phyloP scores from a whole-genome alignment of 2,888 invertebrate species.

The Brachyptera risi region DNA sequence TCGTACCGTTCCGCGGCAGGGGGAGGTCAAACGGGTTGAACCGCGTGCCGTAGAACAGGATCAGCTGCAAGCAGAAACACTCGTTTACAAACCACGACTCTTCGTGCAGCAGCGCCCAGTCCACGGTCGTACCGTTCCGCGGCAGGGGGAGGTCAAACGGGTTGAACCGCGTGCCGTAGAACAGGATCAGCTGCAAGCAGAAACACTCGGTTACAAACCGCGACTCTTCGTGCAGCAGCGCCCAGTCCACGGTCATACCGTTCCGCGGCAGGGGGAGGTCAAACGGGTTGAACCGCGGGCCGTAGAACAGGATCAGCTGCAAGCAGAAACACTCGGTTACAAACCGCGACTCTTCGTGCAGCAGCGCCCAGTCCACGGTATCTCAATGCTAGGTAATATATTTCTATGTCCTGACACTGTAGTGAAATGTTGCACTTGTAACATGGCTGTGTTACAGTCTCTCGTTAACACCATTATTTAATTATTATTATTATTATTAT shows the following conservation, averaged over 20 bases:
- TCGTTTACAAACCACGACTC: too few relatives aligned
- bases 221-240: conserved; percentile 81
- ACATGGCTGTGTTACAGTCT: too few relatives aligned
- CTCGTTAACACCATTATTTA: too few relatives aligned
- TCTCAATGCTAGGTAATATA: too few relatives aligned
- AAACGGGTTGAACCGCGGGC: conserved; percentile 58
- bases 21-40: conserved; percentile 64
- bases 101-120: conserved; percentile 80
- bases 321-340: too few relatives aligned
- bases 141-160: conserved; percentile 65
- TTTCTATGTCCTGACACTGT: too few relatives aligned
- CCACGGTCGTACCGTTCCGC: conserved; percentile 47
- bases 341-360: conserved; percentile 90
- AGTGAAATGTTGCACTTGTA: too few relatives aligned
- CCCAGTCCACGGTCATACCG: conserved; percentile 59
- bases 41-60: conserved; percentile 73
- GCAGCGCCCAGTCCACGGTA: conserved; percentile 67
- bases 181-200: conserved; percentile 68
- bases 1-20: conserved; percentile 52
- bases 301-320: conserved; percentile 76
- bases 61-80: too few relatives aligned
- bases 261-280: conserved; percentile 66
- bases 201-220: too few relatives aligned
- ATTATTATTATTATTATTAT: too few relatives aligned
- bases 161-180: conserved; percentile 70